phyloP scores from a whole-genome alignment of 2,888 invertebrate genomes.

The Ophioninae sp. region DNA sequence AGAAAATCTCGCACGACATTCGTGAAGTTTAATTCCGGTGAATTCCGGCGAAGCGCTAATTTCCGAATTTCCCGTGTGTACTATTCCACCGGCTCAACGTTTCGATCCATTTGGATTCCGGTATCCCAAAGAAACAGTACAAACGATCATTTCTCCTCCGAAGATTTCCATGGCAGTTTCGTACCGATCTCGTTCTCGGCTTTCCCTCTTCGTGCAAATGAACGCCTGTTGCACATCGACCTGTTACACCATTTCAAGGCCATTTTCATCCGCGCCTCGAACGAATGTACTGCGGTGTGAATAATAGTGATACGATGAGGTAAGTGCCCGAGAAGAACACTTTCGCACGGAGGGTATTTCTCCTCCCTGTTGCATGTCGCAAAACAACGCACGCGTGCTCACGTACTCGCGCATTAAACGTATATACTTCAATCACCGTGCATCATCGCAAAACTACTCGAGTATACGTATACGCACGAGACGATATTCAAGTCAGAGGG shows the following conservation, averaged over 20 bases:
- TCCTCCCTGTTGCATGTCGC: constrained; percentile 18
- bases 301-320: constrained; percentile 56
- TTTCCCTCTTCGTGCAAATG: constrained; percentile 55
- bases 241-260: constrained; percentile 58
- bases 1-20: too few species aligned
- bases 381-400: constrained; percentile 51
- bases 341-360: constrained; percentile 46
- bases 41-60: too few species aligned
- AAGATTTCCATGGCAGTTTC: not conserved
- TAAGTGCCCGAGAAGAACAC: constrained; percentile 60
- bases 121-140: too few species aligned
- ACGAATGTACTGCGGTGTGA: constrained; percentile 17
- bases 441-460: not conserved
- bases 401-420: constrained; percentile 30
- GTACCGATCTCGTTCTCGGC: constrained; percentile 8
- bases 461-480: not conserved
- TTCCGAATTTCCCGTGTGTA: too few species aligned
- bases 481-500: not conserved
- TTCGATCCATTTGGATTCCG: too few species aligned
- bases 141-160: not conserved
- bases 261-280: constrained; percentile 42
- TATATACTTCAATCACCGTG: not conserved
- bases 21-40: too few species aligned
- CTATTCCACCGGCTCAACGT: too few species aligned
- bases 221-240: constrained; percentile 43